Base-by-base conservation (phyloP, 2,113 vertebrate species). In the Mustela nigripes region DNA sequence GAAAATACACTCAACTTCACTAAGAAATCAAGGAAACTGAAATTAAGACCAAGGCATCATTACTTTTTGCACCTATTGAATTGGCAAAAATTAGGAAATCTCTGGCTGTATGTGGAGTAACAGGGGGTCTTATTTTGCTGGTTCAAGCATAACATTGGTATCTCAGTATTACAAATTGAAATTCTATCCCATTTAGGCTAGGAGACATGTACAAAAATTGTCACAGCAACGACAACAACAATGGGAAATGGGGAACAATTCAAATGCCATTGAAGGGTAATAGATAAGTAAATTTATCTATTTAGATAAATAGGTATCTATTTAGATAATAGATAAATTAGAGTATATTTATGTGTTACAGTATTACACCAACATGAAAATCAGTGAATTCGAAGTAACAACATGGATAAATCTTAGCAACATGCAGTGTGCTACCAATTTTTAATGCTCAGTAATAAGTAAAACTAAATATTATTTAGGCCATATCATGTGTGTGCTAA, bases 401-500 rank as follows among this genome's bases (percentile, higher is more conserved):
- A 42, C 0, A 5, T 62, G 7, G 33, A 73, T 96, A 58, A 85
- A 81, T 95, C 50, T 85, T 90, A 36, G 65, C 45, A 65, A 48
- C 42, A 42, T 53, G 12, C 9, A 56, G 56, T 53, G 7, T 45
- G 21, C 60, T 58, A 63, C 56, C 53, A 53, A 80, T 65, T 65
- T 93, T 91, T 89, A 95, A 81, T 39, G 19, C 67, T 89, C 69
- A 81, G 4, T 28, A 95, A 6, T 60, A 94, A 96, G 28, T 81
- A 80, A 82, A 94, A n/a, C 42, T 48, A 82, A 95, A 79, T 90
- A 48, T 83, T 76, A 83, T 93, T 96, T 48, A 83, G 39, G 48
- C 45, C 24, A 48, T 8, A 50, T 50, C 33, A 39, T 28, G 2
- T 79, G 2, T 93, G 31, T 62, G 60, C 60, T 28, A 28, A 63